Evolutionary conservation across 2,888 invertebrate species (phyloP).

Genomic region (Macrophya alboannulata): DNA sequence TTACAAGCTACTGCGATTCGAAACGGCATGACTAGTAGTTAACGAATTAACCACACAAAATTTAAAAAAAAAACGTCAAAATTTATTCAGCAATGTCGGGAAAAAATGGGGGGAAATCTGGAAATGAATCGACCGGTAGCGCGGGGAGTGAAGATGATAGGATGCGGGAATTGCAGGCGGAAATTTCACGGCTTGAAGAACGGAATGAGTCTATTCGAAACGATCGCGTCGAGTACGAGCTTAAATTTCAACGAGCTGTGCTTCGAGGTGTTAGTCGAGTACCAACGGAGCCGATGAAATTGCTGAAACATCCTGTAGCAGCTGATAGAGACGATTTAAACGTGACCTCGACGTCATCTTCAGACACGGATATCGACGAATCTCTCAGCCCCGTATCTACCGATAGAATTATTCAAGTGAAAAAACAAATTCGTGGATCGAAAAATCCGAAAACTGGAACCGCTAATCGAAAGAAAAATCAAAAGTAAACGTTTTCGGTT

Average conservation of each 20-base stretch:
- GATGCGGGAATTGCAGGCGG: constrained; percentile 22
- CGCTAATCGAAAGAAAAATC: not conserved
- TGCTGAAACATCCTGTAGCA: constrained; percentile 40
- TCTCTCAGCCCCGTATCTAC: constrained; percentile 36
- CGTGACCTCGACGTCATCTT: constrained; percentile 36
- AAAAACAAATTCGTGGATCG: not conserved
- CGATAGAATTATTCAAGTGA: not conserved
- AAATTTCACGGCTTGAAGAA: constrained; percentile 29
- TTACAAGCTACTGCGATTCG: not conserved
- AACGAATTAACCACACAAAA: not conserved
- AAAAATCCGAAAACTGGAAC: not conserved
- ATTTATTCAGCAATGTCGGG: constrained; percentile 20
- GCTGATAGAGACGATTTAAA: constrained; percentile 8
- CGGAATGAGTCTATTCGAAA: constrained; percentile 14
- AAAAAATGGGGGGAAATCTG: constrained; percentile 1
- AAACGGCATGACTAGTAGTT: not conserved
- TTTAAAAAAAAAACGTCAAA: not conserved
- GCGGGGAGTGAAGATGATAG: not conserved
- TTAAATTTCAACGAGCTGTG: constrained; percentile 39
- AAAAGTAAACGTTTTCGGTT: not conserved
- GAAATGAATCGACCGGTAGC: not conserved
- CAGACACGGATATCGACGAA: constrained; percentile 34
- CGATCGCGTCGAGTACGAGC: constrained; percentile 25
- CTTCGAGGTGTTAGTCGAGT: constrained; percentile 36
- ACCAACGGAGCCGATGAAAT: constrained; percentile 27